phyloP scores from a whole-genome alignment of 2,113 vertebrate species.

The Tupaia chinensis region DNA sequence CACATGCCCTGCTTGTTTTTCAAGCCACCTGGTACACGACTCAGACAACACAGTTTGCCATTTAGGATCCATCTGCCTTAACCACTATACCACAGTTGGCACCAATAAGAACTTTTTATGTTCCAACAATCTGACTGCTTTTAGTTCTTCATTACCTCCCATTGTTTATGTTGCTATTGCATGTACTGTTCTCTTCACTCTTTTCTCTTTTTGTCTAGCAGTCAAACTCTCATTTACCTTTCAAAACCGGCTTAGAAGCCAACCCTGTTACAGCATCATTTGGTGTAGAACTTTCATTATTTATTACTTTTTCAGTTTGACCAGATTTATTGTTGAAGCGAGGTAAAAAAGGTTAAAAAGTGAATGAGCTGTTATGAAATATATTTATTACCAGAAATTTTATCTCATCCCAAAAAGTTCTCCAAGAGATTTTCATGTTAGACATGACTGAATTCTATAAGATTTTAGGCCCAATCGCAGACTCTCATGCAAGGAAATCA shows the following conservation, averaged over 20 bases:
- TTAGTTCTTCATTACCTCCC: neutral
- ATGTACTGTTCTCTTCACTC: neutral
- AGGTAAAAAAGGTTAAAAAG: constrained; percentile 29
- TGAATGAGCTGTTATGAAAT: constrained; percentile 47
- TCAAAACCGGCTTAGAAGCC: neutral
- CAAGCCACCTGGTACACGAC: no score
- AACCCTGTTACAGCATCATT: neutral
- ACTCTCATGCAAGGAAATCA: constrained; percentile 5
- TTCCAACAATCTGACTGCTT: neutral
- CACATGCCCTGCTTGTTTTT: no score
- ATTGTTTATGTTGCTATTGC: neutral
- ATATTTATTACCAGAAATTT: neutral
- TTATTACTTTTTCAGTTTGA: constrained; percentile 26
- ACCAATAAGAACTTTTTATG: neutral
- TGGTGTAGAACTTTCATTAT: neutral
- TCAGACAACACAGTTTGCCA: no score
- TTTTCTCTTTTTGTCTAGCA: neutral
- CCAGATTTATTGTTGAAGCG: constrained; percentile 28
- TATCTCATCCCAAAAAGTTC: neutral
- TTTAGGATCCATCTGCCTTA: no score
- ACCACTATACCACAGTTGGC: no score
- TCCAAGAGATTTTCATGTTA: constrained; percentile 35
- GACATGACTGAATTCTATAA: neutral
- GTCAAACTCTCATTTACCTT: neutral
- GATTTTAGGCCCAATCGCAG: neutral